Percentiles rank a stretch among this genome's conserved stretches.
These are phyloP conservation scores for Agrotis ipsilon DNA, from an alignment of 2,888 invertebrate species.

Conservation along the genomic window DNA sequence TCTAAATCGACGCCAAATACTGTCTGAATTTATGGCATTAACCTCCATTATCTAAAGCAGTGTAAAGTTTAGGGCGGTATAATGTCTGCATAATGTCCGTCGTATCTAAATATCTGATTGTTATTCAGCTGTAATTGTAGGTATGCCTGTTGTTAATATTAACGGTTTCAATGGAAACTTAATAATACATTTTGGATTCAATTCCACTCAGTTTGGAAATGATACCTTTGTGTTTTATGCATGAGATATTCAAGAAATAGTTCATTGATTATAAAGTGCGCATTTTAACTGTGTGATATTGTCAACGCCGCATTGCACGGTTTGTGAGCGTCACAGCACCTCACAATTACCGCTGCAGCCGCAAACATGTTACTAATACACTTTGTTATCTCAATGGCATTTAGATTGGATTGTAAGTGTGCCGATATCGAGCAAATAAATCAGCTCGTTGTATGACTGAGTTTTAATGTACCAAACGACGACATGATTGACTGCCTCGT, in stretches of 20 bases:
- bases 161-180: constrained; percentile 46
- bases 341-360: constrained; percentile 44
- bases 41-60: constrained; percentile 12
- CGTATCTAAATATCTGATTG: constrained; percentile 36
- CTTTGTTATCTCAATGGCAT: constrained; percentile 58
- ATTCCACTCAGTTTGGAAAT: constrained; percentile 50
- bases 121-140: constrained; percentile 36
- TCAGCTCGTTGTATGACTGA: constrained; percentile 40
- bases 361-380: constrained; percentile 50
- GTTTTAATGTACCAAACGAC: constrained; percentile 47
- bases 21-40: neutral
- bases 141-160: constrained; percentile 23
- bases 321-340: constrained; percentile 47
- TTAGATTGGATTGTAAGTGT: constrained; percentile 45
- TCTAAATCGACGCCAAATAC: constrained; percentile 10
- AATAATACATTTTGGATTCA: constrained; percentile 42
- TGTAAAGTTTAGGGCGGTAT: constrained; percentile 43
- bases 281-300: constrained; percentile 58
- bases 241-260: constrained; percentile 62
- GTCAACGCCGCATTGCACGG: constrained; percentile 60
- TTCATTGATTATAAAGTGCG: constrained; percentile 60
- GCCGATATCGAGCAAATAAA: constrained; percentile 50
- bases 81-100: constrained; percentile 21
- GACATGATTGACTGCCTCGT: constrained; percentile 48
- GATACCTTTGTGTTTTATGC: constrained; percentile 57